phyloP scores from a whole-genome alignment of 2,888 invertebrate genomes.

The Apamea monoglypha region DNA sequence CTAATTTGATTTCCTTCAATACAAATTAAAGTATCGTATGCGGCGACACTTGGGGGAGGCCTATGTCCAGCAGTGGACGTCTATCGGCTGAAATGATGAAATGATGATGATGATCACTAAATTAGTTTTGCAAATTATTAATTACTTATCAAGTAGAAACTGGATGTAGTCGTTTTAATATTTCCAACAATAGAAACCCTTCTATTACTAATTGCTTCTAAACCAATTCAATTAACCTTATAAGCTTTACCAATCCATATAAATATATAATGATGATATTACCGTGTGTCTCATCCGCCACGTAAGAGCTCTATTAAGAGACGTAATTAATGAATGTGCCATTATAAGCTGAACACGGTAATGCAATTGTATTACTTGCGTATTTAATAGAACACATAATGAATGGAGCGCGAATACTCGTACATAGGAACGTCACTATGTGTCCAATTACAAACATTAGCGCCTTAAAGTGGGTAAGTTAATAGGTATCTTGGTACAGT shows the following conservation, averaged over 20 bases:
- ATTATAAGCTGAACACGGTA: conserved; percentile 27
- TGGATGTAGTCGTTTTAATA: neutral
- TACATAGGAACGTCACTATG: neutral
- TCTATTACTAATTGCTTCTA: conserved; percentile 12
- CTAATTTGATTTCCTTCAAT: neutral
- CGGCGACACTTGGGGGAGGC: no score
- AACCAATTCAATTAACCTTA: conserved; percentile 10
- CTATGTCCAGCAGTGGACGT: no score
- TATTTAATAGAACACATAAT: conserved; percentile 8
- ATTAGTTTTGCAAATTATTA: neutral
- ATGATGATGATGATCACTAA: no score
- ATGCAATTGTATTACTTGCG: conserved; percentile 23
- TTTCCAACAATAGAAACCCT: neutral
- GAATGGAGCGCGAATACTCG: neutral
- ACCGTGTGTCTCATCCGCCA: neutral
- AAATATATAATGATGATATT: neutral
- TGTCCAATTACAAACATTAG: conserved; percentile 14
- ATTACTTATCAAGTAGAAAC: neutral
- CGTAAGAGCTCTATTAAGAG: neutral
- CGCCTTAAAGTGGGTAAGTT: neutral
- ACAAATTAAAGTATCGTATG: neutral
- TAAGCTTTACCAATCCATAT: conserved; percentile 2
- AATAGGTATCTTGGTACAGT: neutral
- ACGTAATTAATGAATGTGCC: conserved; percentile 36
- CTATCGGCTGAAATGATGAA: no score